Evolutionary conservation across 2,797 vertebrate species (phyloP).

Genomic region (Oryzias sinensis): DNA sequence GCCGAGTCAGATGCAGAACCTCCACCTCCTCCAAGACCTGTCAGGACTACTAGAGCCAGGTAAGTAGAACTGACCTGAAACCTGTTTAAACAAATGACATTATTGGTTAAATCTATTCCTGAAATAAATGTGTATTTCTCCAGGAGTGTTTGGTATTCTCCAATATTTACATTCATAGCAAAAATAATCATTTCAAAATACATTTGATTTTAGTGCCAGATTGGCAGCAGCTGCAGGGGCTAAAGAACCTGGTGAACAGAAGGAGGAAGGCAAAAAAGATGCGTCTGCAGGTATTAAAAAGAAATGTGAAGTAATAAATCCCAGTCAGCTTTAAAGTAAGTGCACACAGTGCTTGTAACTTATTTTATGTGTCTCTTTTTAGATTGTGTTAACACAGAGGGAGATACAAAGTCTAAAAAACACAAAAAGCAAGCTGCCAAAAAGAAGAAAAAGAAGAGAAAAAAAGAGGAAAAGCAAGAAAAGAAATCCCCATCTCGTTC

Average conservation of each 20-base stretch:
- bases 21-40: conserved; percentile 43
- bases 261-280: conserved; percentile 69
- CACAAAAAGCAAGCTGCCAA: conserved; percentile 90
- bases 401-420: conserved; percentile 88
- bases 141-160: not conserved
- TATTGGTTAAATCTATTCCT: not conserved
- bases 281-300: conserved; percentile 62
- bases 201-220: conserved; percentile 63
- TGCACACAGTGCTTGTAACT: not conserved
- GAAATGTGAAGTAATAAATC: not conserved
- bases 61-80: conserved; percentile 35
- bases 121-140: not conserved
- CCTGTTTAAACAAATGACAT: not conserved
- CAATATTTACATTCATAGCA: too few species aligned
- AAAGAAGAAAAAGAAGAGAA: conserved; percentile 94
- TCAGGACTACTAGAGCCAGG: conserved; percentile 75
- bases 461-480: conserved; percentile 90
- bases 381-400: conserved; percentile 76
- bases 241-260: conserved; percentile 53
- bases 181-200: not conserved
- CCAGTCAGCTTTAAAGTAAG: not conserved
- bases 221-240: conserved; percentile 63
- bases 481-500: conserved; percentile 81
- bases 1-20: conserved; percentile 76
- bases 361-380: conserved; percentile 18